A percentile compares a stretch with the other conserved stretches of the same genome.
Conservation (phyloP, 1,140 invertebrate genomes). For the Panulirus ornatus region DNA sequence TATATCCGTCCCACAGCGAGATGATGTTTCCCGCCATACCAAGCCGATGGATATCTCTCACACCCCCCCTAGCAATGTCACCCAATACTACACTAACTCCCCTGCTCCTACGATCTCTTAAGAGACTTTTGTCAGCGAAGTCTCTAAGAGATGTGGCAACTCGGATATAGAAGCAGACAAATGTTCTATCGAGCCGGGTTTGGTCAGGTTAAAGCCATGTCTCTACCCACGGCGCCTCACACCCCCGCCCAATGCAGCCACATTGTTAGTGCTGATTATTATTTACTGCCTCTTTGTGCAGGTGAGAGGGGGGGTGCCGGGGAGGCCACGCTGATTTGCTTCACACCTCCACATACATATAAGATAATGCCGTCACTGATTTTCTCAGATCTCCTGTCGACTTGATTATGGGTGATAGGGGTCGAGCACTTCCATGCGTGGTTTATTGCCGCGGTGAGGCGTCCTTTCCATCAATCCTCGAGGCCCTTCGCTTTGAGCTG, state of each 20-base stretch:
- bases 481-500: no score
- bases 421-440: slow-evolving; percentile 25
- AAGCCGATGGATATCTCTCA: no score
- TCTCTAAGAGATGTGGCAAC: slow-evolving; percentile 26
- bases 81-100: no score
- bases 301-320: slow-evolving; percentile 53
- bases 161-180: slow-evolving; percentile 19
- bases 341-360: slow-evolving; percentile 47
- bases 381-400: slow-evolving; percentile 31
- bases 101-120: no score
- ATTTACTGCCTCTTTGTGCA: slow-evolving; percentile 69
- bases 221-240: slow-evolving; percentile 51
- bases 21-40: neutral
- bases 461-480: neutral
- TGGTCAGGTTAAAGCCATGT: slow-evolving; percentile 46
- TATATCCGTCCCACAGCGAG: neutral
- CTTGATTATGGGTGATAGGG: slow-evolving; percentile 38
- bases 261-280: slow-evolving; percentile 70
- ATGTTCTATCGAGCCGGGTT: slow-evolving; percentile 43
- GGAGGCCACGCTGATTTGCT: slow-evolving; percentile 52
- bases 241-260: slow-evolving; percentile 50
- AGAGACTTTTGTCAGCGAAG: no score
- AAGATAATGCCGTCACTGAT: slow-evolving; percentile 62
- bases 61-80: no score
- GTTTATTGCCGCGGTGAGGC: slow-evolving; percentile 10